Conservation (phyloP, 2,888 invertebrate species). For the Chalcis sispes region DNA sequence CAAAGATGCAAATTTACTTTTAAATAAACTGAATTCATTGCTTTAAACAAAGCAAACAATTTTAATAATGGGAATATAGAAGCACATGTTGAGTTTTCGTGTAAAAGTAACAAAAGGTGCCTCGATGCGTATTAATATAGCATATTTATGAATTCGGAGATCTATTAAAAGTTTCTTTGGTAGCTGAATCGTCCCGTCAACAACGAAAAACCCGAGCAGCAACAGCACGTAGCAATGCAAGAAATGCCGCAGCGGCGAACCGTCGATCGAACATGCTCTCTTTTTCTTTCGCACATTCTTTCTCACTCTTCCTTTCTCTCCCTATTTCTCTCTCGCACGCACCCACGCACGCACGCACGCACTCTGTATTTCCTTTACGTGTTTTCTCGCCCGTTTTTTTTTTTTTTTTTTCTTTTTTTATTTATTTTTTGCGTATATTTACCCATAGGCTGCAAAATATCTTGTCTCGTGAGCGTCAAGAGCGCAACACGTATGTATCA, state of each 20-base stretch:
- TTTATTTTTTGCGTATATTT: slow-evolving; percentile 1
- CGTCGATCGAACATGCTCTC: slow-evolving; percentile 53
- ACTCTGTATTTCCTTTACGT: background rate
- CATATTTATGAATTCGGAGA: slow-evolving; percentile 33
- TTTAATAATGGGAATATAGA: background rate
- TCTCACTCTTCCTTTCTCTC: too few relatives aligned
- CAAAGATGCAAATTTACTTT: background rate
- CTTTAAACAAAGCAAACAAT: slow-evolving; percentile 21
- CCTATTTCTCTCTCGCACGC: slow-evolving; percentile 8
- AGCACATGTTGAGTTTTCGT: background rate
- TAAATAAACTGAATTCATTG: slow-evolving; percentile 34
- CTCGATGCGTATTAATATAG: background rate
- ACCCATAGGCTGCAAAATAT: slow-evolving; percentile 9
- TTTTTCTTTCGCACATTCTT: slow-evolving; percentile 1
- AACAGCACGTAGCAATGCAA: slow-evolving; percentile 17
- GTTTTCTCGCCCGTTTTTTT: slow-evolving; percentile 7
- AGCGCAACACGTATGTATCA: slow-evolving; percentile 11
- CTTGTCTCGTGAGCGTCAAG: background rate
- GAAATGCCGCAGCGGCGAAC: slow-evolving; percentile 41
- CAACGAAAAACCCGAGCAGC: slow-evolving; percentile 31
- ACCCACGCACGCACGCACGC: slow-evolving; percentile 18
- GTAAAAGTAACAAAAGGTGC: slow-evolving; percentile 40
- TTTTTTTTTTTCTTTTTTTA: slow-evolving; percentile 25
- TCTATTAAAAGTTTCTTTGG: slow-evolving; percentile 52
- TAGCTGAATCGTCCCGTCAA: slow-evolving; percentile 42